phyloP scores from a whole-genome alignment of 30 jellyfish, hydroid and myxozoan genomes.

The Pseudorhiza aurosa region DNA sequence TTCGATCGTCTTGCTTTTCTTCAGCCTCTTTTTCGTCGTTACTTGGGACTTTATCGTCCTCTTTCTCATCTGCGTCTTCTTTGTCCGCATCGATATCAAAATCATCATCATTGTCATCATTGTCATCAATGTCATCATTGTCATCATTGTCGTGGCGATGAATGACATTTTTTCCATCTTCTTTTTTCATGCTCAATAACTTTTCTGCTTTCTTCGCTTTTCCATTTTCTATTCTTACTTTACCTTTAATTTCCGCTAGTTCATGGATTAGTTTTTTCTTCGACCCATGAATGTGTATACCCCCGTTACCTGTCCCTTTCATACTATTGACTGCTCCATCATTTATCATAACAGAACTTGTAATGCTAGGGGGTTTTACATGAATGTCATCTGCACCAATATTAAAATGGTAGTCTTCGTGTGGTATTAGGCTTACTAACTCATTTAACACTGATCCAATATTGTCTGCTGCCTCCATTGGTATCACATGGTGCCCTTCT shows the following conservation, averaged over 20 bases:
- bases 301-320: conserved; percentile 9
- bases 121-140: conserved; percentile 69
- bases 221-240: conserved; percentile 17
- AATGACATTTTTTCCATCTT: not conserved
- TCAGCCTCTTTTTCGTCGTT: conserved; percentile 47
- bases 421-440: conserved; percentile 36
- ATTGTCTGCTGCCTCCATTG: conserved; percentile 60
- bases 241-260: conserved; percentile 35
- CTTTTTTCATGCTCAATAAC: not conserved
- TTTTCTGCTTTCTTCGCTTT: not conserved
- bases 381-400: conserved; percentile 52
- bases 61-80: conserved; percentile 39
- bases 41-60: conserved; percentile 48
- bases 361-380: conserved; percentile 38
- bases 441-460: conserved; percentile 43
- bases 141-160: conserved; percentile 24
- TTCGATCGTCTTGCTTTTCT: conserved; percentile 13
- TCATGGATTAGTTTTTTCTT: conserved; percentile 21
- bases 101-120: conserved; percentile 74
- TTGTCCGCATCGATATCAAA: conserved; percentile 61
- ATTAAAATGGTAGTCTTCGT: conserved; percentile 34
- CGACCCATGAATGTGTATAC: conserved; percentile 1
- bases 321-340: not conserved
- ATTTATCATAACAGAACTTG: conserved; percentile 11
- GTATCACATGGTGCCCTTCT: conserved; percentile 61